Evolutionary conservation across 2,113 vertebrate species (phyloP).

Genomic region (Anolis carolinensis): DNA sequence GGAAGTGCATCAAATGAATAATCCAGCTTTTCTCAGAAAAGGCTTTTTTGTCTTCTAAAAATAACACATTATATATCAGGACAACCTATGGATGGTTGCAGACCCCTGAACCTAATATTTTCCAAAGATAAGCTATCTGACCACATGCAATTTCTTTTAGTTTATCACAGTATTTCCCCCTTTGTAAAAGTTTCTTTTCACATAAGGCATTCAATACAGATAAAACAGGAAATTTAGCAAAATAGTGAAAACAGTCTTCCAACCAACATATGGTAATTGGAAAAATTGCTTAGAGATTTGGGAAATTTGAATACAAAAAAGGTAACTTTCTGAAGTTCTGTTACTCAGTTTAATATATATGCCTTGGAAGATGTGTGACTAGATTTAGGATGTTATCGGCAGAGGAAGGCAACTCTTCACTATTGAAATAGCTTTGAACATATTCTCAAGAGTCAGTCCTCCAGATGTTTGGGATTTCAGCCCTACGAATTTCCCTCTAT

Average conservation of each 20-base stretch:
- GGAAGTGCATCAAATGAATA: background rate
- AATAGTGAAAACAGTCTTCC: too few species aligned
- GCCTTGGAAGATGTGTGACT: background rate
- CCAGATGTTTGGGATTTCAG: too few species aligned
- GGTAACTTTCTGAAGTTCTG: too few species aligned
- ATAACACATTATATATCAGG: background rate
- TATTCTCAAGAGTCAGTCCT: too few species aligned
- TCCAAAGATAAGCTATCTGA: background rate
- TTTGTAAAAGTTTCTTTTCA: background rate
- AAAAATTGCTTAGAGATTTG: too few species aligned
- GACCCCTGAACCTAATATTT: background rate
- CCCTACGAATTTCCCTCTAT: too few species aligned
- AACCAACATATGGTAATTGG: too few species aligned
- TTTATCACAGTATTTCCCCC: background rate
- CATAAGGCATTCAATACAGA: background rate
- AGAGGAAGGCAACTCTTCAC: constrained; percentile 15
- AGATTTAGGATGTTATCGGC: background rate
- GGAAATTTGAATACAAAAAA: too few species aligned
- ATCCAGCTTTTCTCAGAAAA: background rate
- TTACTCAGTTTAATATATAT: background rate
- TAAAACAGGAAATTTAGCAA: too few species aligned
- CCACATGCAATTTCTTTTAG: too few species aligned
- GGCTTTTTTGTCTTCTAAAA: background rate
- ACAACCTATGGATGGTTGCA: background rate
- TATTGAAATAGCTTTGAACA: background rate